Evolutionary conservation across 2,797 vertebrate species (phyloP).

Genomic region (Scolopax rusticola): DNA sequence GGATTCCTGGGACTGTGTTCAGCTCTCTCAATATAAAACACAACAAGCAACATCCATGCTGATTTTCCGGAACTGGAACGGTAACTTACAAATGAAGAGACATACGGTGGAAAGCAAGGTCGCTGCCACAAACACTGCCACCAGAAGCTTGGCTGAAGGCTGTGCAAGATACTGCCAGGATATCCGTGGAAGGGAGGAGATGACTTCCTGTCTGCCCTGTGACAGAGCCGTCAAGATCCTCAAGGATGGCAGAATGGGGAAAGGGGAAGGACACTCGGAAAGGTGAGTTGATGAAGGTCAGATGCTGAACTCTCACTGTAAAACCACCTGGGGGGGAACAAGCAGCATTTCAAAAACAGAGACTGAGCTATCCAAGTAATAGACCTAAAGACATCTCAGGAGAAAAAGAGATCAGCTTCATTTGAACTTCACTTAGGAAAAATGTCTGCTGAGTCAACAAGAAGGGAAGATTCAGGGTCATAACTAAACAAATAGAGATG

Average conservation of each 20-base stretch:
- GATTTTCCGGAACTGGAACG: background rate
- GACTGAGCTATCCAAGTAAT: background rate
- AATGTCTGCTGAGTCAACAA: background rate
- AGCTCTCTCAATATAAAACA: background rate
- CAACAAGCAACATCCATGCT: fast-evolving
- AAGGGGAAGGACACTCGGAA: slow-evolving; percentile 78
- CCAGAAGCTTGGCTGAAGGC: slow-evolving; percentile 53
- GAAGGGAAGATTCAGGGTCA: background rate
- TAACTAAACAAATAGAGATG: background rate
- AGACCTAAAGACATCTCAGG: background rate
- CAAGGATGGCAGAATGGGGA: slow-evolving; percentile 75
- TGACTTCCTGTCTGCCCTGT: slow-evolving; percentile 57
- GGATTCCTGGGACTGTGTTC: background rate
- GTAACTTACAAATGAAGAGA: slow-evolving; percentile 79
- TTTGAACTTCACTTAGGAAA: background rate
- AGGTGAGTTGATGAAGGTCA: slow-evolving; percentile 72
- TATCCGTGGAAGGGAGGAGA: slow-evolving; percentile 69
- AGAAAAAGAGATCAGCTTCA: background rate
- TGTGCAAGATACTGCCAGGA: slow-evolving; percentile 63
- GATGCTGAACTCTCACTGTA: slow-evolving; percentile 61
- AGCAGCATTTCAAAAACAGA: background rate
- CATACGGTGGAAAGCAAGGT: slow-evolving; percentile 76
- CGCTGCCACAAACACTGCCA: slow-evolving; percentile 68
- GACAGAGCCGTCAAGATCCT: slow-evolving; percentile 78
- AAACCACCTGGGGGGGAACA: slow-evolving; percentile 75